Evolutionary conservation across 2,797 vertebrate genomes (phyloP).

Genomic region (Pantherophis vulpinus): DNA sequence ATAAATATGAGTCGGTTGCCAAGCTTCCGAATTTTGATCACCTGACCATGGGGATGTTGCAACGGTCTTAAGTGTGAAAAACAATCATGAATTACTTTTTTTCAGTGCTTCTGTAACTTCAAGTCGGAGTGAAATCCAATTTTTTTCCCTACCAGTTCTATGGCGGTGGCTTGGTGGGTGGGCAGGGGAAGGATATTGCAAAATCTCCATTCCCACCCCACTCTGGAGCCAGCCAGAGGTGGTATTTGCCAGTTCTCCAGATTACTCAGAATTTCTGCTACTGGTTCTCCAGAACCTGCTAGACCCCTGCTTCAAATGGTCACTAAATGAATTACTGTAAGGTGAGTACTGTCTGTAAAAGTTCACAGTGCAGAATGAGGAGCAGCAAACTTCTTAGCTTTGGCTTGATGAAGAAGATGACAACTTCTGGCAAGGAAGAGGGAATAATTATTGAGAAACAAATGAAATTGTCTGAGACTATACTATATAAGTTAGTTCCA

Average conservation of each 20-base stretch:
- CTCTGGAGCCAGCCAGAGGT: no score
- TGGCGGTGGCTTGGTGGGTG: no score
- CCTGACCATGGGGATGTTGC: background rate
- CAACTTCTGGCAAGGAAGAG: background rate
- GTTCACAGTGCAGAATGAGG: background rate
- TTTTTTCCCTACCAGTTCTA: no score
- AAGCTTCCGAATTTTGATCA: background rate
- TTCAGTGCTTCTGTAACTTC: background rate
- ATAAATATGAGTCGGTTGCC: background rate
- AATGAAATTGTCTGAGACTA: background rate
- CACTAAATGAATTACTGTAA: background rate
- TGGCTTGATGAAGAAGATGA: background rate
- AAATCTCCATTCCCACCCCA: no score
- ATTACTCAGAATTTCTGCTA: no score
- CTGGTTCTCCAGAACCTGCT: no score
- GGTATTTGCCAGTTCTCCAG: no score
- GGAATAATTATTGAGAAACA: background rate
- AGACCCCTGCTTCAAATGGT: background rate
- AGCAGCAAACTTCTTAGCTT: fast-evolving
- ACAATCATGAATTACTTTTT: background rate
- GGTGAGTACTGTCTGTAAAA: background rate
- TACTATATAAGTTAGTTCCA: background rate
- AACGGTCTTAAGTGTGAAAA: background rate
- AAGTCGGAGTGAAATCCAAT: no score
- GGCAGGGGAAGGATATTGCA: no score